Percentiles rank a stretch among this genome's conserved stretches.
Conservation (phyloP, 2,888 invertebrate genomes). For the Corbicula japonica region DNA sequence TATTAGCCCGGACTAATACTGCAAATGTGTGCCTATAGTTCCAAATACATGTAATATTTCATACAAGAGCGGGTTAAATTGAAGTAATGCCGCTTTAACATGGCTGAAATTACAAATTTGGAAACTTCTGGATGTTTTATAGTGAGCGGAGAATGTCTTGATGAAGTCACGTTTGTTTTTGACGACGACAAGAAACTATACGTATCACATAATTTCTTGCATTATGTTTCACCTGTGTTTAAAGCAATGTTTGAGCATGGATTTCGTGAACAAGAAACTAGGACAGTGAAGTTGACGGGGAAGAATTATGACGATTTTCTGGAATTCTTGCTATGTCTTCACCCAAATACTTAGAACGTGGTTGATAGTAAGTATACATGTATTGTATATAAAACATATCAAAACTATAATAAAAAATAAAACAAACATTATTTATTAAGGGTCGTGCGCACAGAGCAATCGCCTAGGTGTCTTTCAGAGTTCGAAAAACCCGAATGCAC, state of each 20-base stretch:
- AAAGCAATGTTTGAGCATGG: not conserved
- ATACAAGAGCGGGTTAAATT: too few species aligned
- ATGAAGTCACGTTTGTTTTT: not conserved
- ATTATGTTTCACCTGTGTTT: not conserved
- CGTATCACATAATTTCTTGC: not conserved
- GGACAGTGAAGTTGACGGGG: not conserved
- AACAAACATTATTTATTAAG: not conserved
- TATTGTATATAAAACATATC: not conserved
- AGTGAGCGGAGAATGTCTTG: not conserved
- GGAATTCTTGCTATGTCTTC: slow-evolving; percentile 10
- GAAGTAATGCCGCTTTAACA: too few species aligned
- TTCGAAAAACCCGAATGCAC: too few species aligned
- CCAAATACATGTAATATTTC: too few species aligned
- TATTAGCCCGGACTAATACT: too few species aligned
- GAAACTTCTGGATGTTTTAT: too few species aligned
- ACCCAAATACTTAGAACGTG: not conserved
- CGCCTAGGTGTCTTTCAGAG: not conserved
- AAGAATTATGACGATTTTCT: slow-evolving; percentile 4
- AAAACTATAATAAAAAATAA: not conserved
- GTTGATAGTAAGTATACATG: not conserved
- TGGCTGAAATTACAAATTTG: too few species aligned
- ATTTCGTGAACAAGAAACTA: not conserved
- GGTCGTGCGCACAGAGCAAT: not conserved
- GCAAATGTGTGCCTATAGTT: too few species aligned
- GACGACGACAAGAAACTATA: not conserved